A percentile compares a stretch with the other conserved stretches of the same genome.
Evolutionary conservation across 2,888 invertebrate species (phyloP).

Genomic region (Leucophenga maculata): DNA sequence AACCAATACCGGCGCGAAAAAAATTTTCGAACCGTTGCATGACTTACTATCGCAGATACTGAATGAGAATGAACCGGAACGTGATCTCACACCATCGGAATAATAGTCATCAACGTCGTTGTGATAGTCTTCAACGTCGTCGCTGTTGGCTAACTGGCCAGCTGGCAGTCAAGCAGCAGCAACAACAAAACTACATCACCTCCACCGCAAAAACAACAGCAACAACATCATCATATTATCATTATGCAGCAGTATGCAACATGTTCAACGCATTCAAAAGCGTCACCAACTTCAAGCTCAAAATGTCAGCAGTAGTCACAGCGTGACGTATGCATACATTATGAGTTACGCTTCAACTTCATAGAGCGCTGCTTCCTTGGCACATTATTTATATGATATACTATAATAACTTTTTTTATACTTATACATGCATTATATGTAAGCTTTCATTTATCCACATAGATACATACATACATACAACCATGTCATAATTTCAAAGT

Average conservation of each 20-base stretch:
- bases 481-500: neutral
- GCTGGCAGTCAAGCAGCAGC: neutral
- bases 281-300: neutral
- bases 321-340: neutral
- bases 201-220: no score
- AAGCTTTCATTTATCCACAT: neutral
- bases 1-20: constrained; percentile 88
- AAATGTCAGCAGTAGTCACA: neutral
- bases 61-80: constrained; percentile 82
- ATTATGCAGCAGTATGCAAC: no score
- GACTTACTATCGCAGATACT: constrained; percentile 85
- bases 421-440: neutral
- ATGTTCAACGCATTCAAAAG: neutral
- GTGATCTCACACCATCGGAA: constrained; percentile 82
- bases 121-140: neutral
- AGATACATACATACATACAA: no score
- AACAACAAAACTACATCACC: no score
- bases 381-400: no score
- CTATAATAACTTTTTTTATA: neutral
- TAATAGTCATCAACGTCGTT: constrained; percentile 63
- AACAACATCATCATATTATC: no score
- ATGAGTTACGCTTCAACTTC: neutral
- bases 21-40: constrained; percentile 88
- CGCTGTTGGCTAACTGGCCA: neutral
- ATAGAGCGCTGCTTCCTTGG: neutral